These are phyloP conservation scores for Mirza zaza DNA, from an alignment of 2,113 vertebrate genomes.

Conservation along the genomic window DNA sequence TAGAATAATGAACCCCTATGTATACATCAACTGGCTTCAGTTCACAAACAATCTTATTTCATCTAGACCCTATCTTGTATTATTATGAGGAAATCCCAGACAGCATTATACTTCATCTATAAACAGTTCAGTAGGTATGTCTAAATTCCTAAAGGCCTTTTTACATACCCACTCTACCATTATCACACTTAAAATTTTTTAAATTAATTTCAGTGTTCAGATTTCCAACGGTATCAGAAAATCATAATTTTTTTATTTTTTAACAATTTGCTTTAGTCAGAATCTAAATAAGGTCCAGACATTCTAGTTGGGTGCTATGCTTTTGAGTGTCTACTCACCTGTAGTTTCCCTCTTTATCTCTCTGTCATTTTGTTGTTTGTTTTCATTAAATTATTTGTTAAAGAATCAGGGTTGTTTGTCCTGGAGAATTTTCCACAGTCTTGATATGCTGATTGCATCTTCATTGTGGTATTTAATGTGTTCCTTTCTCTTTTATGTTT, in stretches of 20 bases:
- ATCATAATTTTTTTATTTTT: background rate
- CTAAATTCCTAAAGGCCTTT: background rate
- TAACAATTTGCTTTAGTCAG: background rate
- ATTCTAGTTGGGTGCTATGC: background rate
- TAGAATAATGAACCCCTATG: background rate
- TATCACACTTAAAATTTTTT: background rate
- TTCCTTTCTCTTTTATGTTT: background rate
- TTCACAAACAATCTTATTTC: background rate
- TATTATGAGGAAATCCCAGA: background rate
- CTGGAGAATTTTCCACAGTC: background rate
- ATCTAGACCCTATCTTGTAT: background rate
- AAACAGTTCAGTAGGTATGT: background rate
- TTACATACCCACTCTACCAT: background rate
- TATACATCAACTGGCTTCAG: background rate
- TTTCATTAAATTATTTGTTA: constrained; percentile 8
- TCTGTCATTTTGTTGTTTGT: background rate
- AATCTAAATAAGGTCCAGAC: background rate
- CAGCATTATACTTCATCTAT: background rate
- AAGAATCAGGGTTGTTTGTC: background rate
- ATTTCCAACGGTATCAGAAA: background rate
- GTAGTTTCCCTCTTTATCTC: background rate
- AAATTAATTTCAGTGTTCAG: background rate
- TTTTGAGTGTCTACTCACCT: background rate
- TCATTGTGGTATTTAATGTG: background rate
- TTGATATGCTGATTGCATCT: background rate